Base-by-base conservation (phyloP, 2,797 vertebrate species). In the Parauchenoglanis ngamensis region DNA sequence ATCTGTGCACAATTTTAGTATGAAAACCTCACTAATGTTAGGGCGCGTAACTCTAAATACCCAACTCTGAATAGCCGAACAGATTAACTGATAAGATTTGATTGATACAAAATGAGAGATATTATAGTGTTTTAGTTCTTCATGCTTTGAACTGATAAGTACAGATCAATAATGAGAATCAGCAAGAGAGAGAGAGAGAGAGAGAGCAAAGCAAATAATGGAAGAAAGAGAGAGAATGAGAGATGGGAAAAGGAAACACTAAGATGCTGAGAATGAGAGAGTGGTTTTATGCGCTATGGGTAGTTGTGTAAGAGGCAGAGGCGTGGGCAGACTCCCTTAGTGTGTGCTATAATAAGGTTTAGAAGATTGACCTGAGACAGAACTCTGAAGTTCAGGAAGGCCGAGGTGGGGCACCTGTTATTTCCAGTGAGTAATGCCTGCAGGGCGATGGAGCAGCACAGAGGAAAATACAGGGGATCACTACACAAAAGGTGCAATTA, bases 281-380 rank as follows among this genome's bases (percentile, higher is more conserved):
- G 73, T 59, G 13, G 78, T 89, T 87, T 87, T 83, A 25, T 65
- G 68, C 63, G 78, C 79, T 88, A 46, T 65, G 25, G 65, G 67
- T 68, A 84, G 76, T 84, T 81, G 52, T 70, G 83, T 82, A 70
- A 83, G 80, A 68, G 28, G n/a, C 28, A n/a, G 25, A 79, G 77
- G 25, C 3, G 23, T 81, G 76, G 82, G 84, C 75, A 81, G 59
- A 68, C 73, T 88, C 75, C 35, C 81, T 88, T 86, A 84, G 84
- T 28, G 57, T 68, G 72, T 35, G 49, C 77, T 35, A 4, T 91
- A 87, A 90, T 88, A 88, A 77, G 72, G 52, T 91, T 91, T 90
- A 77, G 73, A 85, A 85, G 87, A 90, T 87, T 88, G 89, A 88
- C 90, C 88, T 21, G 68, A 87, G 86, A 87, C 76, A 76, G 78